Percentiles rank a stretch among this genome's conserved stretches.
phyloP scores from a whole-genome alignment of 2,113 vertebrate genomes.

The Sturnus vulgaris region DNA sequence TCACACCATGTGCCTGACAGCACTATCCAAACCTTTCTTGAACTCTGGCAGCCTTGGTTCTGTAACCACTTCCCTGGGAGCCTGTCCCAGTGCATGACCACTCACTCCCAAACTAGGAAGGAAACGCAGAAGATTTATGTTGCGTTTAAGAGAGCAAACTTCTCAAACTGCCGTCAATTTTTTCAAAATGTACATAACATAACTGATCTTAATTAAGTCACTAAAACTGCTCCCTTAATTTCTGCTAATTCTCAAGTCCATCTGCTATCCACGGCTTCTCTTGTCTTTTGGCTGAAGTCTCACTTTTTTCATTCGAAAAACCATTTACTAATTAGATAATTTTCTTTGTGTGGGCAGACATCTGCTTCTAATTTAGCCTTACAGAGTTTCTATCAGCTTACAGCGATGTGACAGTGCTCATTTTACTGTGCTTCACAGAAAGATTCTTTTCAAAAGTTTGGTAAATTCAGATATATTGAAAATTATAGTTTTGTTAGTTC shows the following conservation, averaged over 20 bases:
- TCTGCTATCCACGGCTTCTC: background rate
- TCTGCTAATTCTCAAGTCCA: background rate
- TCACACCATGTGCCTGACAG: background rate
- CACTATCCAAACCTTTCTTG: rapidly evolving
- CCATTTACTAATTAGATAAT: slow-evolving; percentile 51
- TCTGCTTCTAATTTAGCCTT: slow-evolving; percentile 53
- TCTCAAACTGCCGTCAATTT: background rate
- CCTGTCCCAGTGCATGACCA: background rate
- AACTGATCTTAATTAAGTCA: background rate
- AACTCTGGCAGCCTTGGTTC: background rate
- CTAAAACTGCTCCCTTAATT: background rate
- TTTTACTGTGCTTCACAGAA: background rate
- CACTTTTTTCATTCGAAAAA: slow-evolving; percentile 48
- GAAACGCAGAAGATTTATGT: background rate
- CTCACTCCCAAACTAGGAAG: background rate
- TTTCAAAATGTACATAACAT: background rate
- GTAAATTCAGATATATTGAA: slow-evolving; percentile 9
- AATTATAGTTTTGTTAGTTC: background rate
- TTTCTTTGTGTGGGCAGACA: slow-evolving; percentile 48
- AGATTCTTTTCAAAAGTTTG: background rate
- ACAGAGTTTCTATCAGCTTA: background rate
- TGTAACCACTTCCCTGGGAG: background rate
- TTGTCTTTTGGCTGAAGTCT: slow-evolving; percentile 9
- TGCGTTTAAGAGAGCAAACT: background rate
- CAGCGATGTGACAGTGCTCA: slow-evolving; percentile 1